Percentiles rank a stretch among this genome's conserved stretches.
phyloP scores from a whole-genome alignment of 1,140 invertebrate species.

The Drosophila chauvacae region DNA sequence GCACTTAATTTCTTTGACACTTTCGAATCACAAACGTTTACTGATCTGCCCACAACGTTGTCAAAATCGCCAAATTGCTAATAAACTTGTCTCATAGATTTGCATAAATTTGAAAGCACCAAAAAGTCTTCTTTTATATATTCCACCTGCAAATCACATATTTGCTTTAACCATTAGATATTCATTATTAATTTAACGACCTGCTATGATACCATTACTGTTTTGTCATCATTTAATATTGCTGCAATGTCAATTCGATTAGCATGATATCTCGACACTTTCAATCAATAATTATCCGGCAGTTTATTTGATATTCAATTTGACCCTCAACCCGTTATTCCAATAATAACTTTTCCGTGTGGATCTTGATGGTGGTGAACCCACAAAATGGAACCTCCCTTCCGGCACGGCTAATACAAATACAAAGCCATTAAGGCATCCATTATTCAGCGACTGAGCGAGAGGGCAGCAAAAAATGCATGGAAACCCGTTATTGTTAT shows the following conservation, averaged over 20 bases:
- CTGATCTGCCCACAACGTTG: not conserved
- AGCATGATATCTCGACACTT: constrained; percentile 27
- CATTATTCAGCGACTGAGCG: constrained; percentile 35
- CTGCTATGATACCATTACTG: constrained; percentile 13
- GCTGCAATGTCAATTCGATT: constrained; percentile 31
- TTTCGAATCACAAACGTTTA: not conserved
- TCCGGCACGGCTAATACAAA: constrained; percentile 13
- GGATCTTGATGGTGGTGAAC: constrained; percentile 15
- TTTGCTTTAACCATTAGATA: constrained; percentile 8
- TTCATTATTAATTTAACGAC: constrained; percentile 7
- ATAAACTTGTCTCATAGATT: not conserved
- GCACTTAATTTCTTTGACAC: not conserved
- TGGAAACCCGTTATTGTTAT: constrained; percentile 72
- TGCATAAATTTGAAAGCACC: not conserved
- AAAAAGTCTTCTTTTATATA: not conserved
- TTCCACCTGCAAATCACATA: constrained; percentile 3
- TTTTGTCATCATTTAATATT: constrained; percentile 25
- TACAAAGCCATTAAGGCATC: constrained; percentile 56
- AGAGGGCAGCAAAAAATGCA: constrained; percentile 12
- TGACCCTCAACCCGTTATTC: constrained; percentile 1
- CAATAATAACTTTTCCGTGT: constrained; percentile 14
- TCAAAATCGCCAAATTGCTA: not conserved
- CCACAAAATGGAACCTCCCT: constrained; percentile 5
- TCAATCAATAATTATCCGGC: constrained; percentile 37
- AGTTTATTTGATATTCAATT: constrained; percentile 13